Percentiles rank a stretch among this genome's conserved stretches.
phyloP scores from a whole-genome alignment of 1,140 invertebrate genomes.

The Conus ventricosus region DNA sequence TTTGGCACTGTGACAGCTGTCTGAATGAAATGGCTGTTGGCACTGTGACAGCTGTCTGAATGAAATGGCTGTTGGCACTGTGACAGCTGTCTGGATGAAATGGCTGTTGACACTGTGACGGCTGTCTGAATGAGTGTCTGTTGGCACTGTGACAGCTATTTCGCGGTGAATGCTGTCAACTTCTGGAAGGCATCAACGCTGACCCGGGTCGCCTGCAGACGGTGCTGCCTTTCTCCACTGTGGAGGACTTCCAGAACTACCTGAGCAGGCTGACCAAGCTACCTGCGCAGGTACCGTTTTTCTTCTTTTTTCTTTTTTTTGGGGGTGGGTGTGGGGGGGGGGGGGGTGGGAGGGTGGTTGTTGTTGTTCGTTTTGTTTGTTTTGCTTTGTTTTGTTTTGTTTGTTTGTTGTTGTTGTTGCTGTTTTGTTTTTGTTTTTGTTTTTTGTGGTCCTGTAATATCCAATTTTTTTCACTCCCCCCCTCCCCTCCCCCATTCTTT shows the following conservation, averaged over 20 bases:
- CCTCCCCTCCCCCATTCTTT: too few species aligned
- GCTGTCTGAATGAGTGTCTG: neutral
- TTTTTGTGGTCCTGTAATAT: too few species aligned
- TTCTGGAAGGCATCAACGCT: conserved; percentile 55
- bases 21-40: neutral
- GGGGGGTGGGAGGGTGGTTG: too few species aligned
- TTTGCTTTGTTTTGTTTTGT: neutral
- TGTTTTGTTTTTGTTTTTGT: too few species aligned
- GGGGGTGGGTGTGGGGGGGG: too few species aligned
- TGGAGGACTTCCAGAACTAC: conserved; percentile 58
- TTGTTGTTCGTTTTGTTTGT: neutral
- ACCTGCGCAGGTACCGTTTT: conserved; percentile 49
- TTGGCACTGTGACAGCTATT: conserved; percentile 41
- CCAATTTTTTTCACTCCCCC: too few species aligned
- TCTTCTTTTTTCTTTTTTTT: too few species aligned
- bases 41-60: neutral
- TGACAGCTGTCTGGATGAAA: too few species aligned
- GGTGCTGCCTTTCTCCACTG: conserved; percentile 48
- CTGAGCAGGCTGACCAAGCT: conserved; percentile 41
- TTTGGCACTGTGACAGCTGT: too few species aligned
- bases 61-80: neutral
- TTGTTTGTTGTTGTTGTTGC: too few species aligned
- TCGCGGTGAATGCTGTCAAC: conserved; percentile 55
- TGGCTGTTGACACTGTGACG: too few species aligned
- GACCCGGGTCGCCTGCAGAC: conserved; percentile 37